phyloP scores from a whole-genome alignment of 2,888 invertebrate genomes.

The Cheiracanthium punctorium region DNA sequence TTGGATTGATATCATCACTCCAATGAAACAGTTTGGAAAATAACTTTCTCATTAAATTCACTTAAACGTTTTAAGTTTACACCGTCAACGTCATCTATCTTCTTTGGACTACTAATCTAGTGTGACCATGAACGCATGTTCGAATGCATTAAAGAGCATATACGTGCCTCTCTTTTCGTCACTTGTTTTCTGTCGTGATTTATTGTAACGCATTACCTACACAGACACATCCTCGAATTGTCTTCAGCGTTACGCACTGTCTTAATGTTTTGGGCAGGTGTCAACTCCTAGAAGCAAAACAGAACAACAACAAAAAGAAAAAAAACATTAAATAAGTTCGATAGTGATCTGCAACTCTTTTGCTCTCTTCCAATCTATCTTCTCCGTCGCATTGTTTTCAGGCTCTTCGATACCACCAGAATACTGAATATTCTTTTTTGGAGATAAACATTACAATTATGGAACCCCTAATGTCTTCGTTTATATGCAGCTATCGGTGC shows the following conservation, averaged over 20 bases:
- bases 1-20: no score
- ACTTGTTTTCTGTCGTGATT: background rate
- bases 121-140: background rate
- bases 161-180: background rate
- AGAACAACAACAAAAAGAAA: no score
- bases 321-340: background rate
- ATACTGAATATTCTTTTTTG: slow-evolving; percentile 21
- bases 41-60: no score
- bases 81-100: no score
- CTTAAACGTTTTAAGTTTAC: no score
- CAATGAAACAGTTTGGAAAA: no score
- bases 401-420: slow-evolving; percentile 7
- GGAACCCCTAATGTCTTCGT: slow-evolving; percentile 46
- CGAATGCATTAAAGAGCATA: background rate
- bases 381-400: slow-evolving; percentile 17
- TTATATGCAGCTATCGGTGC: slow-evolving; percentile 56
- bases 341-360: slow-evolving; percentile 25
- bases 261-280: slow-evolving; percentile 10
- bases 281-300: background rate
- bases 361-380: slow-evolving; percentile 25
- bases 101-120: background rate
- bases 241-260: background rate
- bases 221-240: slow-evolving; percentile 6
- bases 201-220: background rate
- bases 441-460: slow-evolving; percentile 37